Conservation (phyloP, 2,113 vertebrate species). For the Leptodactylus fuscus region DNA sequence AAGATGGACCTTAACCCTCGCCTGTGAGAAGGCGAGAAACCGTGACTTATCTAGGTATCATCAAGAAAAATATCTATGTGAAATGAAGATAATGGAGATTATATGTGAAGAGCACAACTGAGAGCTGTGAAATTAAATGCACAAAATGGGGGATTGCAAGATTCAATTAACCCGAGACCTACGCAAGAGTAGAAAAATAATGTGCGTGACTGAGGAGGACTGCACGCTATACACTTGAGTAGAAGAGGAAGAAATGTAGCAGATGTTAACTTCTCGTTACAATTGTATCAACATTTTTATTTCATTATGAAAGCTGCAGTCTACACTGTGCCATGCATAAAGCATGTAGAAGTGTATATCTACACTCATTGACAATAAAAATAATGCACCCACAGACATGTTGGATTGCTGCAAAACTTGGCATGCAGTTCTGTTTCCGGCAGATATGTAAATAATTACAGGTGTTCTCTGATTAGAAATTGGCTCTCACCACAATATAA, state of each 20-base stretch:
- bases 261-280: neutral
- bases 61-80: neutral
- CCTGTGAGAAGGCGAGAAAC: neutral
- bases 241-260: neutral
- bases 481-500: too few species aligned
- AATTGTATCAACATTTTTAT: neutral
- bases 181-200: neutral
- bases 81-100: neutral
- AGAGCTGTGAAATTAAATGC: slow-evolving; percentile 14
- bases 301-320: too few species aligned
- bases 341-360: too few species aligned
- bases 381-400: too few species aligned
- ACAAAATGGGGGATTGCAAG: neutral
- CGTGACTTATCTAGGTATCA: neutral
- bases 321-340: too few species aligned
- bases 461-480: too few species aligned
- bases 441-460: too few species aligned
- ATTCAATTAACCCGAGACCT: slow-evolving; percentile 1
- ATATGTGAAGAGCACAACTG: neutral
- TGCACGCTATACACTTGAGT: neutral
- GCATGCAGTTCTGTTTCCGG: too few species aligned
- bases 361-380: too few species aligned
- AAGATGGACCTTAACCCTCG: neutral
- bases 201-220: neutral
- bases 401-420: too few species aligned